A percentile compares a stretch with the other conserved stretches of the same genome.
Evolutionary conservation across 2,113 vertebrate species (phyloP).

Genomic region (Lichenostomus cassidix): DNA sequence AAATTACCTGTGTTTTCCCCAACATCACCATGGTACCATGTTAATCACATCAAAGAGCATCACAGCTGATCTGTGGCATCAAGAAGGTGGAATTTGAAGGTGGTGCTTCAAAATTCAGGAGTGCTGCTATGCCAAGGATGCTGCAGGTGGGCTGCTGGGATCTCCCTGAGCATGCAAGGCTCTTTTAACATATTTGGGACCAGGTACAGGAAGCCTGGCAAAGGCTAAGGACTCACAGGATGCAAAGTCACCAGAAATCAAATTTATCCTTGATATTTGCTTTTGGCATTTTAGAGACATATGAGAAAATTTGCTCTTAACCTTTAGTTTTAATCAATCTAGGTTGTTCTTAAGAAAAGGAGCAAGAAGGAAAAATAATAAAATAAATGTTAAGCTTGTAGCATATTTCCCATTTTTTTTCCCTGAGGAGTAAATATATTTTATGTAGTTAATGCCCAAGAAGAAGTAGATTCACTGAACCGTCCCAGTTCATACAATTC

Average conservation of each 20-base stretch:
- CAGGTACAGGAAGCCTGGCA: fast-evolving
- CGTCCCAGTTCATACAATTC: not conserved
- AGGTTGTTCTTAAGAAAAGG: not conserved
- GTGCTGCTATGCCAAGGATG: not conserved
- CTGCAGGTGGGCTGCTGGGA: not conserved
- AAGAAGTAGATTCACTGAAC: not conserved
- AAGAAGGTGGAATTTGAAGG: not conserved
- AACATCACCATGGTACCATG: not conserved
- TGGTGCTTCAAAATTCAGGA: not conserved
- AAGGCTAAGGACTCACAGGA: not conserved
- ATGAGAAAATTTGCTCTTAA: not conserved
- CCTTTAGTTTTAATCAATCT: not conserved
- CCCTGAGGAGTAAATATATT: not conserved
- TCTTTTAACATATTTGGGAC: not conserved
- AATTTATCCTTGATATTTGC: not conserved
- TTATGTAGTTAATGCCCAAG: not conserved
- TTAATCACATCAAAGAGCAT: fast-evolving
- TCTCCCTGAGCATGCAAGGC: not conserved
- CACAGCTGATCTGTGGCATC: not conserved
- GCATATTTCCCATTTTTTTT: not conserved
- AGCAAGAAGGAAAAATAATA: not conserved
- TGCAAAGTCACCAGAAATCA: not conserved
- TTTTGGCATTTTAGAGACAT: not conserved
- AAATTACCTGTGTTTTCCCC: not conserved
- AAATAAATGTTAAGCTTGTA: not conserved